These are phyloP conservation scores for Melipona beecheii DNA, from an alignment of 2,888 invertebrate genomes.

Conservation along the genomic window DNA sequence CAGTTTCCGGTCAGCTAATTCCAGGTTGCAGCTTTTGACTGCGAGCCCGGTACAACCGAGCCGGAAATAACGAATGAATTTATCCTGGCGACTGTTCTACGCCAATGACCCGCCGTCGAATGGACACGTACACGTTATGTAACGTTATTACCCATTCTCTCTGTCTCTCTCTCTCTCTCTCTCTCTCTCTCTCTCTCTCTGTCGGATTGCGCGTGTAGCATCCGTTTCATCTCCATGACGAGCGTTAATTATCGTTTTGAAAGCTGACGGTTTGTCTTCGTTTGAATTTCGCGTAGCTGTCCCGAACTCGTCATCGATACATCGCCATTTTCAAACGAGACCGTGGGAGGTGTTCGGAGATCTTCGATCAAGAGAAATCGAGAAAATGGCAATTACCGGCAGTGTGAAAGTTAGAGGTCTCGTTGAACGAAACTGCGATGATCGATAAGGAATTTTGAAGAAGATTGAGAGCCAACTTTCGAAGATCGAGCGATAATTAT, in stretches of 20 bases:
- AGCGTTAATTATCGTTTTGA: conserved; percentile 57
- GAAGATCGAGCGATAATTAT: neutral
- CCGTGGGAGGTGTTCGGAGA: neutral
- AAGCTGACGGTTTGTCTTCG: conserved; percentile 4
- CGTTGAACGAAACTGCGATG: neutral
- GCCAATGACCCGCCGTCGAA: conserved; percentile 25
- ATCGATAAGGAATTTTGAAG: neutral
- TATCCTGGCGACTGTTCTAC: conserved; percentile 59
- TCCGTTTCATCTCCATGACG: conserved; percentile 48
- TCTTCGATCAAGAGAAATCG: neutral
- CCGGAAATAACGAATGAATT: conserved; percentile 73
- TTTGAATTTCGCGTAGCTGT: conserved; percentile 21
- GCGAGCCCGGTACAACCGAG: conserved; percentile 44
- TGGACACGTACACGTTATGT: conserved; percentile 34
- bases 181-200: neutral
- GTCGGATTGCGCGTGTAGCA: neutral
- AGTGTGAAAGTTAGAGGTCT: neutral
- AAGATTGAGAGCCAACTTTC: neutral
- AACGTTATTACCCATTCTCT: conserved; percentile 45
- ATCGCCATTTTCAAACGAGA: neutral
- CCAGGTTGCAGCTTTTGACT: conserved; percentile 38
- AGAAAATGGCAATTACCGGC: too few species aligned
- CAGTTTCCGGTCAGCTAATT: conserved; percentile 71
- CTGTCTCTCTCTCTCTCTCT: neutral
- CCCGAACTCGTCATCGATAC: conserved; percentile 19